Base-by-base conservation (phyloP, 2,113 vertebrate species). In the Agapornis roseicollis region DNA sequence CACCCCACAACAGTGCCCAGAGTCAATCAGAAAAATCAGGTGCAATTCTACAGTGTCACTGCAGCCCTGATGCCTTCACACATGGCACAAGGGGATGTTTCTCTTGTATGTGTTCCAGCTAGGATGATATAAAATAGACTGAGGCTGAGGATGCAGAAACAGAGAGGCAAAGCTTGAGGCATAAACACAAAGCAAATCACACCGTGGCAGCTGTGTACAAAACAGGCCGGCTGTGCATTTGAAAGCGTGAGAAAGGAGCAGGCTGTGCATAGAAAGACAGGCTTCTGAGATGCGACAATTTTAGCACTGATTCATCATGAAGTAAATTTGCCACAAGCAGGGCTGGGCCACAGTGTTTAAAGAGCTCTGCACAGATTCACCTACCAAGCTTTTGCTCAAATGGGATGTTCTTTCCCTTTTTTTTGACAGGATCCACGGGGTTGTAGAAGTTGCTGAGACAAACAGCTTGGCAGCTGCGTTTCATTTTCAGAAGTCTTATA, bases 201-300 rank as follows among this genome's bases (percentile, higher is more conserved):
- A 92, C 90, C 7, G 2, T 64, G 83, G 82, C 94, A 97, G 94
- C 92, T 92, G 92, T 60, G 90, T 70, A 77, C 82, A 88, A 90
- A 95, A 83, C 3, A 35, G 72, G 88, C 92, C 9, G 76, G 90
- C 86, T 94, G 86, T 64, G 83, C 37, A 10, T 89, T 89, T 73
- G 86, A 86, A 93, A 93, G 95, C 29, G 20, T 92, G 92, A 90
- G 94, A 94, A 94, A 92, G 86, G 89, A 94, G 80, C 77, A 78
- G 92, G 77, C 89, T 84, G 80, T 39, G 89, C 77, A 71, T 65
- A 52, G 83, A 88, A 85, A 90, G 90, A 53, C 64, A 68, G 60
- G 72, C 86, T 93, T 90, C 82, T 64, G 83, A 88, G 91, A 87
- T 64, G 77, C 71, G 91, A 87, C 80, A 70, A 0, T 61, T 91